These are phyloP conservation scores for Laothoe populi DNA, from an alignment of 2,888 invertebrate genomes.

Conservation along the genomic window DNA sequence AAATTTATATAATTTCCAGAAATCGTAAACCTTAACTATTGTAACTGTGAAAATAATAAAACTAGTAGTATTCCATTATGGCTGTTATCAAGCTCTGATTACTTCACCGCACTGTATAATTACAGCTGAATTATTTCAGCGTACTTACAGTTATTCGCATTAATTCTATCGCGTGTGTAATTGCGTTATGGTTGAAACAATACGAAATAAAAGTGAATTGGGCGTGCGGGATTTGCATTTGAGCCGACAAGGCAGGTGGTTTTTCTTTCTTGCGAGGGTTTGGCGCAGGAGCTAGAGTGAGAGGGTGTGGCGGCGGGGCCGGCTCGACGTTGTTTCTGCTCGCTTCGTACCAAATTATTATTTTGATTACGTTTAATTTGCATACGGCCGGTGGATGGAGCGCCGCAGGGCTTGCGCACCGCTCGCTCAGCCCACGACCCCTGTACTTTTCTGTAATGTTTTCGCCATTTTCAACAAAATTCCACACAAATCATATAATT, in stretches of 20 bases:
- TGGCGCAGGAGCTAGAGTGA: conserved; percentile 56
- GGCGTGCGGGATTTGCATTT: conserved; percentile 75
- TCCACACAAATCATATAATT: conserved; percentile 84
- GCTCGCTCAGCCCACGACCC: conserved; percentile 74
- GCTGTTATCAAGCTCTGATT: conserved; percentile 18
- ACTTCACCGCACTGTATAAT: conserved; percentile 45
- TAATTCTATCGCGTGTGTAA: conserved; percentile 72
- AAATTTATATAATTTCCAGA: background rate
- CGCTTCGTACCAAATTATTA: conserved; percentile 76
- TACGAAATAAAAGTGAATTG: conserved; percentile 75
- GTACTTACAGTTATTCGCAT: conserved; percentile 76
- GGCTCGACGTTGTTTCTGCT: conserved; percentile 55
- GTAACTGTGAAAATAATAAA: conserved; percentile 11
- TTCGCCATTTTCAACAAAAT: conserved; percentile 85
- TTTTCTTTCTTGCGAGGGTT: conserved; percentile 57
- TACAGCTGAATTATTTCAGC: conserved; percentile 71
- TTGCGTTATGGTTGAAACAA: conserved; percentile 70
- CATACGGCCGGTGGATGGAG: conserved; percentile 72
- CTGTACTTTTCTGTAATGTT: conserved; percentile 84
- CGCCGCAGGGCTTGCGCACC: conserved; percentile 65
- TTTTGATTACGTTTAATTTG: conserved; percentile 85
- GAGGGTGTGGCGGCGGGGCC: conserved; percentile 47
- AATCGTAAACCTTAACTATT: background rate
- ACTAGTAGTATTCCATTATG: conserved; percentile 1
- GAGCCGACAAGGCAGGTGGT: conserved; percentile 58